phyloP scores from a whole-genome alignment of 2,113 vertebrate species.

The Microcebus griseorufus region DNA sequence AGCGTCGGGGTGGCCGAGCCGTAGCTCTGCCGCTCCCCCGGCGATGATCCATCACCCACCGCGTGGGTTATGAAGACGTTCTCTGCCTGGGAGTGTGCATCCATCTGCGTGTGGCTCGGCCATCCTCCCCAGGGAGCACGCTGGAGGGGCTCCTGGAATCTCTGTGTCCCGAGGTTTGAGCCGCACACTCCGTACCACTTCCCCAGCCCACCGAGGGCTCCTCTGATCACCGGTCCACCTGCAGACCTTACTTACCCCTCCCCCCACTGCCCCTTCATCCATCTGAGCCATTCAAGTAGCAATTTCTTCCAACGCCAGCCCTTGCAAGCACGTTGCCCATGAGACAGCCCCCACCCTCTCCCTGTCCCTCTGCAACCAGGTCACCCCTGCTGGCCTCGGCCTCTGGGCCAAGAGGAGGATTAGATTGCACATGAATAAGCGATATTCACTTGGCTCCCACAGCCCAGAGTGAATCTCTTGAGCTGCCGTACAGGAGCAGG shows the following conservation, averaged over 20 bases:
- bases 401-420: background rate
- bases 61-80: slow-evolving; percentile 24
- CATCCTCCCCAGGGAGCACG: background rate
- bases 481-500: slow-evolving; percentile 51
- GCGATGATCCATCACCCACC: slow-evolving; percentile 39
- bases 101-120: background rate
- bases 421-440: slow-evolving; percentile 49
- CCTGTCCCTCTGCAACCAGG: background rate
- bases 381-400: background rate
- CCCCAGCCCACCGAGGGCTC: background rate
- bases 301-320: background rate
- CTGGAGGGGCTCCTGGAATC: background rate
- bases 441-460: background rate
- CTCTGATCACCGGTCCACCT: background rate
- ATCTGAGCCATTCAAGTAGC: background rate
- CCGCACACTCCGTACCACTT: no score
- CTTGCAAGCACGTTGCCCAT: background rate
- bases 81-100: background rate
- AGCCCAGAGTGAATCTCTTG: slow-evolving; percentile 51
- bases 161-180: background rate
- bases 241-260: background rate
- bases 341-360: background rate
- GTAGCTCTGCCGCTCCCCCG: background rate
- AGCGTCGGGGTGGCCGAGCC: slow-evolving; percentile 46
- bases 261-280: no score